Conservation (phyloP, 2,888 invertebrate species). For the Morpho deidamia region DNA sequence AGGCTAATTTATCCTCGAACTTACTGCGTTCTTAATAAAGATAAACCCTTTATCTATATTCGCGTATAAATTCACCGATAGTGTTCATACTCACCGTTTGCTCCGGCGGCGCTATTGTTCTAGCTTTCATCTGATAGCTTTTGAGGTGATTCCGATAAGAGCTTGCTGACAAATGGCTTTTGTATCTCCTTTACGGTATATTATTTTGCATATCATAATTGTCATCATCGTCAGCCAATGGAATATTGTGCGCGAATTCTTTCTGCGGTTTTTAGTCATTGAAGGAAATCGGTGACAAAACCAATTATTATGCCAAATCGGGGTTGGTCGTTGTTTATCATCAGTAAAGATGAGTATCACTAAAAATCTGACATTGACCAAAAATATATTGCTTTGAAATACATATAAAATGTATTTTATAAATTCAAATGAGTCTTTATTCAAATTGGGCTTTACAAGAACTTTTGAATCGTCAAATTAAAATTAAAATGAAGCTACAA, state of each 20-base stretch:
- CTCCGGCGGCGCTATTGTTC: slow-evolving; percentile 21
- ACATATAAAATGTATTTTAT: no score
- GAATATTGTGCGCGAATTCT: background rate
- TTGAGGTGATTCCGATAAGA: slow-evolving; percentile 18
- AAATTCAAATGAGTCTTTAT: no score
- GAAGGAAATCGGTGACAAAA: no score
- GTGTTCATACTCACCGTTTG: slow-evolving; percentile 20
- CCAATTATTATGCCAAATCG: no score
- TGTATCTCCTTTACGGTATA: slow-evolving; percentile 17
- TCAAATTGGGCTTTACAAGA: no score
- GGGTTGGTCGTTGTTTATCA: no score
- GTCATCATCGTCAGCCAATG: background rate
- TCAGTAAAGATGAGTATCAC: no score
- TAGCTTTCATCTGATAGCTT: slow-evolving; percentile 21
- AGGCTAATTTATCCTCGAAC: slow-evolving; percentile 36
- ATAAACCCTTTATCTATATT: slow-evolving; percentile 35
- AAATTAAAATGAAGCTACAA: no score
- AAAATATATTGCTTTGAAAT: no score
- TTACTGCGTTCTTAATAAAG: slow-evolving; percentile 35
- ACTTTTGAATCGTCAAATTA: no score
- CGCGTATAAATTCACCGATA: slow-evolving; percentile 29
- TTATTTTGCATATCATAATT: slow-evolving; percentile 25
- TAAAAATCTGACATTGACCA: no score
- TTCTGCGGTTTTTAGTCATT: no score
- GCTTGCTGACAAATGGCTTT: slow-evolving; percentile 20